Base-by-base conservation (phyloP, 2,888 invertebrate genomes). In the Scaptomyza reducta region DNA sequence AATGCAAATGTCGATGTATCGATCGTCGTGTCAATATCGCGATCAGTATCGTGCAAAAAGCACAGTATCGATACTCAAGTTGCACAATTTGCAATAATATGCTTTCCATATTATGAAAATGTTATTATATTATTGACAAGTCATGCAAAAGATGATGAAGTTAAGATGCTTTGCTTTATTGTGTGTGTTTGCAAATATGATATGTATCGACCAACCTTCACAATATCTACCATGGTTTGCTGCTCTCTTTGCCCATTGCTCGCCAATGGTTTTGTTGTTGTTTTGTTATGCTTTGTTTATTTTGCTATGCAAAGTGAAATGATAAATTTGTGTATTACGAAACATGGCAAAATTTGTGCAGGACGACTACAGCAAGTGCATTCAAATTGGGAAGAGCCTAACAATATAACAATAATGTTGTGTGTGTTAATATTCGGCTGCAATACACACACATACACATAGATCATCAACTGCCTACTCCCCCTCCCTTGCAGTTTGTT, bases 341-440 rank as follows among this genome's bases (percentile, higher is more conserved):
- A 61, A 46, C 40, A 31, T 61, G 18, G 51, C 41, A n/a, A n/a
- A n/a, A n/a, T 14, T 27, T 35, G 61, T 61, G 55, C 25, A 25
- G 14, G 1, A n/a, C 5, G 6, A n/a, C 1, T 35, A 35, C 35
- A n/a, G 35, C 40, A 25, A 55, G 16, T 16, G 55, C 50, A 33
- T 16, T 6, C 33, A 63, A 42, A 35, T 63, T 40, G n/a, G 13
- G 16, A 35, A 35, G 11, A 51, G 51, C 25, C 35, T 10, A 27
- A 27, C 35, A n/a, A n/a, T 51, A 18, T 27, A n/a, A n/a, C 27
- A 38, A 56, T 25, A 35, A 40, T 40, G 16, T 16, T 38, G 14
- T 38, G 16, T n/a, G 11, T 11, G 14, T 35, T 47, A 14, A 50
- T 50, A 10, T n/a, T 25, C 6, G 22, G 6, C 22, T 7, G n/a